Evolutionary conservation across 1,140 invertebrate species (phyloP).

Genomic region (Triops longicaudatus): DNA sequence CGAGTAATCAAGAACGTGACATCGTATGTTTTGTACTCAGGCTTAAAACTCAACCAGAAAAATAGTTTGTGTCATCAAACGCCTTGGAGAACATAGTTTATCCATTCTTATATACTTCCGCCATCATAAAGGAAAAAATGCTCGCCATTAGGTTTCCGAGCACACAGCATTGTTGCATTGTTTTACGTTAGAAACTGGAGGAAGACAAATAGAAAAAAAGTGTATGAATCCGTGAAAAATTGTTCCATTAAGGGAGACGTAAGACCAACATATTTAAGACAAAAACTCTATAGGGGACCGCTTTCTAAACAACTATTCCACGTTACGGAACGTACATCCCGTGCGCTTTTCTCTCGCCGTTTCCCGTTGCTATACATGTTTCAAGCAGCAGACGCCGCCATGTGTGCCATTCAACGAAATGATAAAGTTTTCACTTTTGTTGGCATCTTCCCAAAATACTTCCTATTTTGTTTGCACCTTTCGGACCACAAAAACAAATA

Average conservation of each 20-base stretch:
- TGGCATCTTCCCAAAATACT: too few species aligned
- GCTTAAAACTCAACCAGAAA: neutral
- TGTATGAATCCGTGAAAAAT: neutral
- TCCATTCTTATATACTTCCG: neutral
- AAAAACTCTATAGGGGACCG: neutral
- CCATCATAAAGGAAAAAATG: neutral
- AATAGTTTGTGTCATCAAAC: neutral
- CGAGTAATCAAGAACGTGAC: conserved; percentile 2
- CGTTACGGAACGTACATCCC: neutral
- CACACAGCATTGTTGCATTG: neutral
- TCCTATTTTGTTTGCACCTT: too few species aligned
- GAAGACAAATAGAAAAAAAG: neutral
- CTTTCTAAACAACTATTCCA: neutral
- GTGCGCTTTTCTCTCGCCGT: neutral
- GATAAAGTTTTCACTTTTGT: too few species aligned
- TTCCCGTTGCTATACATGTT: neutral
- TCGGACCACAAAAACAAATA: too few species aligned
- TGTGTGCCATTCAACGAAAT: too few species aligned
- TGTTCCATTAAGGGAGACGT: neutral
- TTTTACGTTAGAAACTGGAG: neutral
- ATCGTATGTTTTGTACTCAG: neutral
- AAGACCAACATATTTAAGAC: neutral
- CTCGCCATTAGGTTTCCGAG: neutral
- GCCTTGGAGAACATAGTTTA: neutral
- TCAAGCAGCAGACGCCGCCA: too few species aligned